Base-by-base conservation (phyloP, 64 coral and sea anemone genomes). In the Cladopsammia gracilis region DNA sequence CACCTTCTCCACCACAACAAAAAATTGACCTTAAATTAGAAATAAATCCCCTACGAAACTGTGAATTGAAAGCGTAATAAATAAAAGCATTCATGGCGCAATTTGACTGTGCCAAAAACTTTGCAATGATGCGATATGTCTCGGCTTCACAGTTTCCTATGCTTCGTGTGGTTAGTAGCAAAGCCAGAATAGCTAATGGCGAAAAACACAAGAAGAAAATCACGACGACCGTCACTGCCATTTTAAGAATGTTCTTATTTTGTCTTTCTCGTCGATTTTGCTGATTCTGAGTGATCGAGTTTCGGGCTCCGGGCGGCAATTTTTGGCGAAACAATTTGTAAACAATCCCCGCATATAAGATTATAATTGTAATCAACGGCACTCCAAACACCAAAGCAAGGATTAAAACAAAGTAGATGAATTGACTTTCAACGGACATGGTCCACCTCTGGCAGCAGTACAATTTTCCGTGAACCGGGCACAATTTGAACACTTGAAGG, bases 271-370 rank as follows among this genome's bases (percentile, higher is more conserved):
- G 75, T 12, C 46, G 18, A 16, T 77, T 48, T 77, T 49, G 75
- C 75, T 77, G 75, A 22, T 53, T 52, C 50, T 77, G 75, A 13
- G 75, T 77, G 20, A 77, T 77, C 19, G 75, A 77, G 50, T 54
- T 56, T 49, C 48, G 19, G 75, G 75, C 19, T 50, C 75, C 75
- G n/a, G 48, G 75, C 9, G 75, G 75, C 22, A 77, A n/a, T 20
- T 76, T 76, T 52, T 12, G 74, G 46, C 74, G 48, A 53, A 77
- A 77, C 50, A 77, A 77, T 54, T 77, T 77, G 23, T 57, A 77
- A 77, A 77, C 75, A 25, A 77, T 77, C 22, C 49, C 49, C n/a
- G 50, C 75, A 25, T 77, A 77, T 48, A 77, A 56, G 53, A 77
- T 56, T 12, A 77, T 18, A 12, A 77, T 77, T 24, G 75, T 57